phyloP scores from a whole-genome alignment of 92 coral and sea anemone genomes.

The Porites cylindrica region DNA sequence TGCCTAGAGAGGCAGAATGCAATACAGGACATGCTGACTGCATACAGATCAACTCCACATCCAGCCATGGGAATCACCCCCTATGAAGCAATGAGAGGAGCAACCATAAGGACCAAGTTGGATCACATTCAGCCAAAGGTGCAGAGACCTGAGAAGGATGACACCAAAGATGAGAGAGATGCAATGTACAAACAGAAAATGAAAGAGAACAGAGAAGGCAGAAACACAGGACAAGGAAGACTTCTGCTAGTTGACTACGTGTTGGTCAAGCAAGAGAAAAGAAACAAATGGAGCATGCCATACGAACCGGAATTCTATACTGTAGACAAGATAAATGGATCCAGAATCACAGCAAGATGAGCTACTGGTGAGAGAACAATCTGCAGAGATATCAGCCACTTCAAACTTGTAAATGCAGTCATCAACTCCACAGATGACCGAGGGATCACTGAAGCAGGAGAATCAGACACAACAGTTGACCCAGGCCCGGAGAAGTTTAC shows the following conservation, averaged over 20 bases:
- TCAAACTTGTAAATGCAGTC: conserved; percentile 15
- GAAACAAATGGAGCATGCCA: conserved; percentile 74
- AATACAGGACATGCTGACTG: conserved; percentile 72
- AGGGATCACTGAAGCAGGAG: too few relatives aligned
- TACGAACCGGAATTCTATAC: conserved; percentile 57
- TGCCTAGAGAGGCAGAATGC: conserved; percentile 41
- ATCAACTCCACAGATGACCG: too few relatives aligned
- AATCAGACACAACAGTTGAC: too few relatives aligned
- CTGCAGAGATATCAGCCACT: conserved; percentile 55
- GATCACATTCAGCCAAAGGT: conserved; percentile 54
- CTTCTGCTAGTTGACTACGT: conserved; percentile 76
- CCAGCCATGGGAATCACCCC: conserved; percentile 75
- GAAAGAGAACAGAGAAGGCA: conserved; percentile 60
- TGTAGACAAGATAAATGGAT: conserved; percentile 43
- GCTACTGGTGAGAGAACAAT: conserved; percentile 55
- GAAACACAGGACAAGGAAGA: conserved; percentile 53
- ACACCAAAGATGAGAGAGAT: conserved; percentile 56
- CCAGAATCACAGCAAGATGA: conserved; percentile 53
- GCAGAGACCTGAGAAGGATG: conserved; percentile 42
- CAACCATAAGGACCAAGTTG: conserved; percentile 64
- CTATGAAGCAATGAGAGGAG: conserved; percentile 65
- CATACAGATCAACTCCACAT: conserved; percentile 76
- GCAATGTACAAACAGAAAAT: conserved; percentile 72
- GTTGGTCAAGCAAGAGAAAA: conserved; percentile 59
- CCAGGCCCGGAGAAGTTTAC: too few relatives aligned